These are phyloP conservation scores for Orthosia cruda DNA, from an alignment of 2,888 invertebrate genomes.

Conservation along the genomic window DNA sequence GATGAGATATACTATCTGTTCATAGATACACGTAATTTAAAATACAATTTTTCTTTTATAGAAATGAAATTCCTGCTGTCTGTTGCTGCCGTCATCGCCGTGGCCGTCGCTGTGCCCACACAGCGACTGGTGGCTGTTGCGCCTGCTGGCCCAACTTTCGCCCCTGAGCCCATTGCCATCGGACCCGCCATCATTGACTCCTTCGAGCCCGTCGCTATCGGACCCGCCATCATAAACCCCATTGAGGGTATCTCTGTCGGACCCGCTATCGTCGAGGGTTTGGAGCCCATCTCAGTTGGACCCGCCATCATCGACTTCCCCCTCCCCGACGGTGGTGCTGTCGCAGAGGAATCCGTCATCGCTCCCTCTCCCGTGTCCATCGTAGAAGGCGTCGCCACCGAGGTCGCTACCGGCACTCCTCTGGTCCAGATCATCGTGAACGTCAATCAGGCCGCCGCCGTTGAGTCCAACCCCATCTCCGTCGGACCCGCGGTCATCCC, in stretches of 20 bases:
- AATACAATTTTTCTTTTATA: constrained; percentile 1
- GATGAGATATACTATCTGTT: neutral
- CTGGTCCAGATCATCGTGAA: constrained; percentile 66
- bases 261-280: constrained; percentile 62
- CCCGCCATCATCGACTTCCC: constrained; percentile 69
- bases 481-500: constrained; percentile 43
- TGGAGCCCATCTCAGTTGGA: constrained; percentile 45
- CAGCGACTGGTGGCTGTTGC: constrained; percentile 47
- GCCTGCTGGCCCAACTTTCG: constrained; percentile 50
- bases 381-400: constrained; percentile 22
- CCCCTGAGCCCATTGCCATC: constrained; percentile 40
- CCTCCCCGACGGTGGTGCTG: constrained; percentile 50
- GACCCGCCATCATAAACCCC: constrained; percentile 63
- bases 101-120: constrained; percentile 61
- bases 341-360: constrained; percentile 22
- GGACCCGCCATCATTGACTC: constrained; percentile 55
- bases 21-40: neutral
- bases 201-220: constrained; percentile 68
- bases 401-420: constrained; percentile 30
- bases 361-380: constrained; percentile 45
- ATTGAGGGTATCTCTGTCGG: constrained; percentile 71
- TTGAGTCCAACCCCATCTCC: constrained; percentile 35
- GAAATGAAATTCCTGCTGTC: constrained; percentile 59
- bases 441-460: constrained; percentile 58
- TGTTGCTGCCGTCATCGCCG: constrained; percentile 59